These are phyloP conservation scores for Heliocidaris erythrogramma DNA, from an alignment of 35 echinoderm and acorn worm genomes.

Conservation along the genomic window DNA sequence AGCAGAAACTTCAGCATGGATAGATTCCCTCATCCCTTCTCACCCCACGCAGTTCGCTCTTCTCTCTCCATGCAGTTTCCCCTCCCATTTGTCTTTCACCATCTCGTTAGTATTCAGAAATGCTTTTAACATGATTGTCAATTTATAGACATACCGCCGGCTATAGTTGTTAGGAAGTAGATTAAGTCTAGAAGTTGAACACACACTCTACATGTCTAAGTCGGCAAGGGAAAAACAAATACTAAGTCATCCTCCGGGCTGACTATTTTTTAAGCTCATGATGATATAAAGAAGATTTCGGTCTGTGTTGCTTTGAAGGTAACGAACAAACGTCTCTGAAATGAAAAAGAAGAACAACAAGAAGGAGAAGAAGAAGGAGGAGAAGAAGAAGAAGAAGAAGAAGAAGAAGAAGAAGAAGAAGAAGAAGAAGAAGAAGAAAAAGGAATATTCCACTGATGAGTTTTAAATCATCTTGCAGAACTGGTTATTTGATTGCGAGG, in stretches of 20 bases:
- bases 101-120: constrained; percentile 10
- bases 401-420: neutral
- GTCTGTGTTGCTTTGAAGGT: neutral
- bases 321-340: neutral
- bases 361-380: neutral
- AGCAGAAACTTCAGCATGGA: neutral
- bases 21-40: neutral
- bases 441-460: no score
- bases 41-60: neutral
- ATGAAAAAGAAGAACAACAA: neutral
- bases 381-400: neutral
- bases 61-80: neutral
- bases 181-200: constrained; percentile 10
- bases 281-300: neutral
- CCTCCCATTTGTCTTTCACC: neutral
- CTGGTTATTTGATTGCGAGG: no score
- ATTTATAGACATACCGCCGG: constrained; percentile 16
- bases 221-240: neutral
- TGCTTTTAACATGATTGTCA: constrained; percentile 18
- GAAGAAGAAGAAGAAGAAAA: neutral
- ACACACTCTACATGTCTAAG: neutral
- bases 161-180: neutral
- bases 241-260: neutral
- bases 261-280: neutral
- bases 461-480: no score